A percentile compares a stretch with the other conserved stretches of the same genome.
phyloP scores from a whole-genome alignment of 1,140 invertebrate species.

The Luehdorfia chinensis region DNA sequence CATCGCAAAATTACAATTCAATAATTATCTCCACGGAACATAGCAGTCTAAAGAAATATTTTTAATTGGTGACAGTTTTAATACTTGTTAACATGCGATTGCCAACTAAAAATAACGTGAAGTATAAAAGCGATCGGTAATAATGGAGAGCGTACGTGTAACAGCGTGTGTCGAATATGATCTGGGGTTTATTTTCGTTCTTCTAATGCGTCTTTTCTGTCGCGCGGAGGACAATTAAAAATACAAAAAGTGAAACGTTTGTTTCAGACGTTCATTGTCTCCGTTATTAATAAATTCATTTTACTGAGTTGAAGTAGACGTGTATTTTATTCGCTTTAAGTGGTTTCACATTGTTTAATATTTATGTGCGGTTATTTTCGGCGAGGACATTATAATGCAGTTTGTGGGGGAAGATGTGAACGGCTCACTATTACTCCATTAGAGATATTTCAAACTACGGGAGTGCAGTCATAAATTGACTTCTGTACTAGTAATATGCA shows the following conservation, averaged over 20 bases:
- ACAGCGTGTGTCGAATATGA: constrained; percentile 65
- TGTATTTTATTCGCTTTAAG: constrained; percentile 77
- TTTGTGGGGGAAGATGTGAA: constrained; percentile 72
- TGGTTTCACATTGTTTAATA: constrained; percentile 77
- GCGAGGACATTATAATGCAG: constrained; percentile 73
- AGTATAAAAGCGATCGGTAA: constrained; percentile 1
- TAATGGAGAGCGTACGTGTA: constrained; percentile 18
- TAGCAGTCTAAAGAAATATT: constrained; percentile 30
- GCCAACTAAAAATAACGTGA: neutral
- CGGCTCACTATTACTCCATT: constrained; percentile 72
- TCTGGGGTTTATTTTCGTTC: constrained; percentile 70
- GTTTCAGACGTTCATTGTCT: constrained; percentile 77
- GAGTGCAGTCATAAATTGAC: constrained; percentile 74
- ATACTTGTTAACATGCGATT: constrained; percentile 27
- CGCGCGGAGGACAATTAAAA: constrained; percentile 73
- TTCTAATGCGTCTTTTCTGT: constrained; percentile 71
- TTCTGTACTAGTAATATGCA: constrained; percentile 64
- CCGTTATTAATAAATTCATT: constrained; percentile 77
- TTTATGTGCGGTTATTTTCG: constrained; percentile 76
- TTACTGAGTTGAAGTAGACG: constrained; percentile 72
- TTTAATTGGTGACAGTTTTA: constrained; percentile 47
- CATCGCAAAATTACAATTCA: constrained; percentile 70
- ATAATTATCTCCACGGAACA: constrained; percentile 55
- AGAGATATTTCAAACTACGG: constrained; percentile 74
- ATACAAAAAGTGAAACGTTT: constrained; percentile 73